Conservation (phyloP, 2,797 vertebrate genomes). For the Centropyge bicolor region DNA sequence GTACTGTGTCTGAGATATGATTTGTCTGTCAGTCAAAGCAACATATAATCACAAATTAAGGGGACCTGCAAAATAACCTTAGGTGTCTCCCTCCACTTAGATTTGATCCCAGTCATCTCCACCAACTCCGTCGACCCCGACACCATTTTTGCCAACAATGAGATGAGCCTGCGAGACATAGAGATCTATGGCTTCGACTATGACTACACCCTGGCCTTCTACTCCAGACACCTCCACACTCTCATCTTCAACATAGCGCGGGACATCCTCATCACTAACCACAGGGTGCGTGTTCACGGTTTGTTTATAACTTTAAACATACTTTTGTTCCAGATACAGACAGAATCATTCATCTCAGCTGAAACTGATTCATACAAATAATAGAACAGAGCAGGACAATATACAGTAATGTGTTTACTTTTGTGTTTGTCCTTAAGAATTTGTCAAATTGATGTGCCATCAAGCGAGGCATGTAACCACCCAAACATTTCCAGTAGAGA, state of each 20-base stretch:
- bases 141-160: slow-evolving; percentile 98
- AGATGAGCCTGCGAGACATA: slow-evolving; percentile 95
- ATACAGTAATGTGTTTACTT: too few relatives aligned
- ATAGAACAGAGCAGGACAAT: too few relatives aligned
- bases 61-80: neutral
- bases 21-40: neutral
- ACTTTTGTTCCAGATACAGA: neutral
- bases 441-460: too few relatives aligned
- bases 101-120: slow-evolving; percentile 88
- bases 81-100: slow-evolving; percentile 67
- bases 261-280: slow-evolving; percentile 94
- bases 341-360: too few relatives aligned
- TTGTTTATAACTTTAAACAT: neutral
- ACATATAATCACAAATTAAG: neutral
- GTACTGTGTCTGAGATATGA: neutral
- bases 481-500: neutral
- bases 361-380: too few relatives aligned
- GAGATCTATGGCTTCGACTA: slow-evolving; percentile 99
- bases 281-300: slow-evolving; percentile 86
- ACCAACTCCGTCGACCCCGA: slow-evolving; percentile 91
- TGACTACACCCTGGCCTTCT: slow-evolving; percentile 98
- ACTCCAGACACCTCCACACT: slow-evolving; percentile 95
- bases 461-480: neutral
- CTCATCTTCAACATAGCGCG: slow-evolving; percentile 96
- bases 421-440: too few relatives aligned